These are phyloP conservation scores for Pangasius djambal DNA, from an alignment of 2,797 vertebrate species.

Conservation along the genomic window DNA sequence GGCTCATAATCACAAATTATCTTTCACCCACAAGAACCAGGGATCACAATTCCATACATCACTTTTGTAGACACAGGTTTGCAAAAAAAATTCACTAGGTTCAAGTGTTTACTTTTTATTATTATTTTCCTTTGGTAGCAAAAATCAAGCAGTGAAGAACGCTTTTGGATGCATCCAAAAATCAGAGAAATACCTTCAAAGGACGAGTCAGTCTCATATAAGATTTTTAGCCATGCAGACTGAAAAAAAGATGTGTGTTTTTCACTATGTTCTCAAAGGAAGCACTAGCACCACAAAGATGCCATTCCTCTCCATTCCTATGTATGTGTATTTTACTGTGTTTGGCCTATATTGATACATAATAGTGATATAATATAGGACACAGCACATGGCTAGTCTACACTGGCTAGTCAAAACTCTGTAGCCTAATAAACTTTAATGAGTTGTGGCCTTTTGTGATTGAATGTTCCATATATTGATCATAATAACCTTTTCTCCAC, in stretches of 20 bases:
- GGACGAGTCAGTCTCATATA: neutral
- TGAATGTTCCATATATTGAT: slow-evolving; percentile 6
- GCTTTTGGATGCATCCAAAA: neutral
- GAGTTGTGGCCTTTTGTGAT: neutral
- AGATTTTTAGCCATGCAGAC: neutral
- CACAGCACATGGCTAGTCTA: neutral
- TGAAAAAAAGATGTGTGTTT: neutral
- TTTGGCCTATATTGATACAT: neutral
- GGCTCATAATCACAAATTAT: neutral
- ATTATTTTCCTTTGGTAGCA: neutral
- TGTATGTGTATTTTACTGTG: neutral
- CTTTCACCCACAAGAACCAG: too few relatives aligned
- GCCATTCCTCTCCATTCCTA: neutral
- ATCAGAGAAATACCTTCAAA: neutral
- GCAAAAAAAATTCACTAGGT: neutral
- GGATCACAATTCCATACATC: neutral
- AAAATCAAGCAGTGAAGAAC: neutral
- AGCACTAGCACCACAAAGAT: neutral
- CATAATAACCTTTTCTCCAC: neutral
- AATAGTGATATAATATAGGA: neutral
- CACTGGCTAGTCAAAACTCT: neutral
- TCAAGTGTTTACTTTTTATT: neutral
- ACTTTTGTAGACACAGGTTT: neutral
- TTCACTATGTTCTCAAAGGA: neutral
- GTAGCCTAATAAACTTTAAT: slow-evolving; percentile 1